Evolutionary conservation across 2,888 invertebrate genomes (phyloP).

Genomic region (Agrotis puta): DNA sequence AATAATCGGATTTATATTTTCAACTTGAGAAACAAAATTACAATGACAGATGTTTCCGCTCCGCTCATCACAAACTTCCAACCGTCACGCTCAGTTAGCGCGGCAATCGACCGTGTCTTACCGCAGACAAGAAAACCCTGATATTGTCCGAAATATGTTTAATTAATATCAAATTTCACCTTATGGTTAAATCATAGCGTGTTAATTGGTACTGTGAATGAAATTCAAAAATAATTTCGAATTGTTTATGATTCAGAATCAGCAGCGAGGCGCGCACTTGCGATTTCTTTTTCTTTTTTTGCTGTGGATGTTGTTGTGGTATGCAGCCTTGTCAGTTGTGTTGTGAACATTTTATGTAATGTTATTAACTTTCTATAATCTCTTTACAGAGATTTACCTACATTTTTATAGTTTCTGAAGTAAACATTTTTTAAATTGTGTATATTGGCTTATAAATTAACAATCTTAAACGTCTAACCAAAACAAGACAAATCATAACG

Average conservation of each 20-base stretch:
- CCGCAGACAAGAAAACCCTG: conserved; percentile 52
- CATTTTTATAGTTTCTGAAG: too few relatives aligned
- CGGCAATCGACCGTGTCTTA: conserved; percentile 61
- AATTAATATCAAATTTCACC: conserved; percentile 66
- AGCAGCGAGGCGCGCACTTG: not conserved
- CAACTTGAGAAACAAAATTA: conserved; percentile 15
- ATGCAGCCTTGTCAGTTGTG: conserved; percentile 33
- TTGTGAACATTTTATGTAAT: conserved; percentile 42
- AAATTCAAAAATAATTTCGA: conserved; percentile 38
- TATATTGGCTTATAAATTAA: not conserved
- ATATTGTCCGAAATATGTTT: conserved; percentile 52
- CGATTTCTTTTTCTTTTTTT: conserved; percentile 40
- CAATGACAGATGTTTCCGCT: conserved; percentile 51
- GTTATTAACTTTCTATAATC: conserved; percentile 41
- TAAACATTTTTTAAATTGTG: not conserved
- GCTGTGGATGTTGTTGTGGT: conserved; percentile 5
- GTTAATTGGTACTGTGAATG: conserved; percentile 32
- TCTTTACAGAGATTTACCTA: conserved; percentile 1
- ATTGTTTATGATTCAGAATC: conserved; percentile 23
- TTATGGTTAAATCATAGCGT: conserved; percentile 54
- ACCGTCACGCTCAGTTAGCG: conserved; percentile 67
- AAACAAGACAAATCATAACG: not conserved
- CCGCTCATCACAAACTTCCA: conserved; percentile 45
- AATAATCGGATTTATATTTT: conserved; percentile 7
- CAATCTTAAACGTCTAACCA: not conserved